Evolutionary conservation across 2,888 invertebrate species (phyloP).

Genomic region (Drosophila aldrichi): DNA sequence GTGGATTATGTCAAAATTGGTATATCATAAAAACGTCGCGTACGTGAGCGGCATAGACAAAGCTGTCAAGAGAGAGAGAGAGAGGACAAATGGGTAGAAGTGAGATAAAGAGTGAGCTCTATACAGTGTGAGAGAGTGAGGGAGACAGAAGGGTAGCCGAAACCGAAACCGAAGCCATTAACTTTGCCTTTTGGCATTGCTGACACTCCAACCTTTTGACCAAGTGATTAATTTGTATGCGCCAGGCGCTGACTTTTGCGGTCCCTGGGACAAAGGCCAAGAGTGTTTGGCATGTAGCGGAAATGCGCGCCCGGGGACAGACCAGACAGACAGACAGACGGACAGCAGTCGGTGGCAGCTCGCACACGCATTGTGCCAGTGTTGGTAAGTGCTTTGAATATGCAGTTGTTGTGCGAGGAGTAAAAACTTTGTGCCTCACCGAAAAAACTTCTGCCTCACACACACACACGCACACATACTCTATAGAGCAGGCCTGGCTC

Average conservation of each 20-base stretch:
- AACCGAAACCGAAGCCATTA: slow-evolving; percentile 57
- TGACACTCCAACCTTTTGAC: slow-evolving; percentile 66
- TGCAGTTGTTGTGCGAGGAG: slow-evolving; percentile 21
- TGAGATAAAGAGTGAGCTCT: slow-evolving; percentile 1
- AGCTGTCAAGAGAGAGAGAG: slow-evolving; percentile 18
- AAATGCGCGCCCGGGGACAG: slow-evolving; percentile 75
- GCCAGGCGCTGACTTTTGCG: slow-evolving; percentile 75
- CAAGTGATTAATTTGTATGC: slow-evolving; percentile 77
- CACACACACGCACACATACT: not conserved
- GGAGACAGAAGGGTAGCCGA: slow-evolving; percentile 13
- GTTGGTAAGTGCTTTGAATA: slow-evolving; percentile 60
- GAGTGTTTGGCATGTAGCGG: slow-evolving; percentile 79
- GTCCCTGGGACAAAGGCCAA: slow-evolving; percentile 76
- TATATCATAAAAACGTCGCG: slow-evolving; percentile 83
- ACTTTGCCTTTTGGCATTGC: slow-evolving; percentile 47
- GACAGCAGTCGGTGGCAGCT: not conserved
- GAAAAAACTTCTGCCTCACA: slow-evolving; percentile 32
- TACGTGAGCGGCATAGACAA: slow-evolving; percentile 73
- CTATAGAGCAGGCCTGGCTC: slow-evolving; percentile 26
- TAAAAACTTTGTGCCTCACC: slow-evolving; percentile 62
- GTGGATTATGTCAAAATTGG: slow-evolving; percentile 84
- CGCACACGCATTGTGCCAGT: slow-evolving; percentile 12
- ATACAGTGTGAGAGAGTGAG: not conserved
- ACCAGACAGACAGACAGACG: slow-evolving; percentile 5
- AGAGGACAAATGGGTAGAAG: not conserved